These are phyloP conservation scores for Ibidorhyncha struthersii DNA, from an alignment of 2,113 vertebrate genomes.

Conservation along the genomic window DNA sequence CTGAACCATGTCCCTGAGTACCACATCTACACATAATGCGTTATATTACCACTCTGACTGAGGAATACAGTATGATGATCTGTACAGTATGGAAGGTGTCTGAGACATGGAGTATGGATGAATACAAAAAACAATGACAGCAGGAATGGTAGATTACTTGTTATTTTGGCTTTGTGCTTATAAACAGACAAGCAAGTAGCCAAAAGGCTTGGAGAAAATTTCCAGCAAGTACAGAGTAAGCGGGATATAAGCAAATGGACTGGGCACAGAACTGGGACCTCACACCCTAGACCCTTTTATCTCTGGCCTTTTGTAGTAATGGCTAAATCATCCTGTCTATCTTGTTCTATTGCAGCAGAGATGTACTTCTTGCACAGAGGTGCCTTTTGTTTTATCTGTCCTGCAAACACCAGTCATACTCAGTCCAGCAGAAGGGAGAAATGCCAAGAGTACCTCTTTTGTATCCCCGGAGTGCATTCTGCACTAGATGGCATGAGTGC, in stretches of 20 bases:
- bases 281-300: not conserved
- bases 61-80: slow-evolving; percentile 68
- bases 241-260: not conserved
- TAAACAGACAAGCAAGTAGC: slow-evolving; percentile 44
- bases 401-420: not conserved
- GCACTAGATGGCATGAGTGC: not conserved
- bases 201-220: not conserved
- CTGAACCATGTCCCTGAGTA: not conserved
- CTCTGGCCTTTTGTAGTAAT: not conserved
- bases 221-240: not conserved
- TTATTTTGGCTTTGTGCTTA: slow-evolving; percentile 3
- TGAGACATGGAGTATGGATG: slow-evolving; percentile 45
- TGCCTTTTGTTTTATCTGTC: not conserved
- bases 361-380: not conserved
- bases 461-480: not conserved
- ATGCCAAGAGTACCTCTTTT: not conserved
- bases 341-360: not conserved
- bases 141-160: slow-evolving; percentile 27
- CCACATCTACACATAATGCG: not conserved
- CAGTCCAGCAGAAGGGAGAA: not conserved
- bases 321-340: not conserved
- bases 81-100: slow-evolving; percentile 52
- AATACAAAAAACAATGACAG: slow-evolving; percentile 41
- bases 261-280: not conserved
- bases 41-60: not conserved